A percentile compares a stretch with the other conserved stretches of the same genome.
Evolutionary conservation across 2,113 vertebrate genomes (phyloP).

Genomic region (Colossoma macropomum): DNA sequence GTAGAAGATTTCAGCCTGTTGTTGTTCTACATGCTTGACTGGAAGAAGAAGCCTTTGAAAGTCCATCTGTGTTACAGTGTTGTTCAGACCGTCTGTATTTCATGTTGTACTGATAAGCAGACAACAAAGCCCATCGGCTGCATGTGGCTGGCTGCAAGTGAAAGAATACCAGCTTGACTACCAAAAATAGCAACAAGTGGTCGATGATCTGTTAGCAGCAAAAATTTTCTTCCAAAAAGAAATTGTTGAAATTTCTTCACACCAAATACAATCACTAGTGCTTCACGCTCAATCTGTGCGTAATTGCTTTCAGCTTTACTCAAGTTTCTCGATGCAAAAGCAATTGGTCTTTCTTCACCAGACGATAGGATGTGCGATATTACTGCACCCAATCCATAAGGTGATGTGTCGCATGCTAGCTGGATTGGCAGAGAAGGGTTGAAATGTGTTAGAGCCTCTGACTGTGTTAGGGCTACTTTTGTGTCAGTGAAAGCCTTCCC

Average conservation of each 20-base stretch:
- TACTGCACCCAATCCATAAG: not conserved
- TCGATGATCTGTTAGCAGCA: slow-evolving; percentile 26
- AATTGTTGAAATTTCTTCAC: too few species aligned
- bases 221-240: not conserved
- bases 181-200: slow-evolving; percentile 46
- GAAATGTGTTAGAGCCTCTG: not conserved
- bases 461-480: not conserved
- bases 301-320: slow-evolving; percentile 3
- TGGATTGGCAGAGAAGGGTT: not conserved
- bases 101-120: slow-evolving; percentile 45
- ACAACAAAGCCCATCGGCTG: too few species aligned
- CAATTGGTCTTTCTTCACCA: too few species aligned
- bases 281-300: slow-evolving; percentile 1
- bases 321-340: too few species aligned
- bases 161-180: slow-evolving; percentile 29
- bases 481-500: not conserved
- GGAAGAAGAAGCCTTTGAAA: not conserved
- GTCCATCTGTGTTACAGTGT: slow-evolving; percentile 17
- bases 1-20: not conserved
- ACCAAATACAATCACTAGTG: not conserved
- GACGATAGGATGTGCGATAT: too few species aligned
- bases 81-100: slow-evolving; percentile 43
- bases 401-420: not conserved
- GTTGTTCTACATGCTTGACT: not conserved
- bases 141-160: too few species aligned